Evolutionary conservation across 1,140 invertebrate species (phyloP).

Genomic region (Ylistrum balloti): DNA sequence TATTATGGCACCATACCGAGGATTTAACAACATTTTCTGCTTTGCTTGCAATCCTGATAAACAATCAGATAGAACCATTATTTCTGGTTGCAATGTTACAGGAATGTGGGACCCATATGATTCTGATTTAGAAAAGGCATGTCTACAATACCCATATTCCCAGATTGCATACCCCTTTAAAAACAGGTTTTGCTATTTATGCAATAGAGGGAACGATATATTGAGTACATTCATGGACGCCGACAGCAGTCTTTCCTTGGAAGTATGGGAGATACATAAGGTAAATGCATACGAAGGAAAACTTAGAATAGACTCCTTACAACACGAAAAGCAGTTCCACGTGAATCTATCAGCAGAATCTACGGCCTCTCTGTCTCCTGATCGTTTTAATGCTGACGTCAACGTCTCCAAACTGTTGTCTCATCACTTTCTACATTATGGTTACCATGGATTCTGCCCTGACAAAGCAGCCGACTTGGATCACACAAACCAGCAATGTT

Average conservation of each 20-base stretch:
- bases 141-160: not conserved
- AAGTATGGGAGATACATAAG: not conserved
- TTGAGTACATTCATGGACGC: not conserved
- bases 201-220: not conserved
- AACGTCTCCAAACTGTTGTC: not conserved
- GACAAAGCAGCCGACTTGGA: not conserved
- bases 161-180: not conserved
- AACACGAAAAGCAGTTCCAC: not conserved
- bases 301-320: not conserved
- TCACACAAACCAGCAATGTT: not conserved
- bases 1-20: not conserved
- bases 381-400: not conserved
- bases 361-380: not conserved
- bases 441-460: not conserved
- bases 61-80: not conserved
- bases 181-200: not conserved
- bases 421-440: not conserved
- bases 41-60: not conserved
- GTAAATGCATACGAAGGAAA: not conserved
- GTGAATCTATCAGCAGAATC: not conserved
- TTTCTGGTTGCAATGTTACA: not conserved
- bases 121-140: not conserved
- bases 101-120: constrained; percentile 10
- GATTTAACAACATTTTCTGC: not conserved
- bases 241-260: not conserved